These are phyloP conservation scores for Epistrophe eligans DNA, from an alignment of 2,888 invertebrate genomes.

Conservation along the genomic window DNA sequence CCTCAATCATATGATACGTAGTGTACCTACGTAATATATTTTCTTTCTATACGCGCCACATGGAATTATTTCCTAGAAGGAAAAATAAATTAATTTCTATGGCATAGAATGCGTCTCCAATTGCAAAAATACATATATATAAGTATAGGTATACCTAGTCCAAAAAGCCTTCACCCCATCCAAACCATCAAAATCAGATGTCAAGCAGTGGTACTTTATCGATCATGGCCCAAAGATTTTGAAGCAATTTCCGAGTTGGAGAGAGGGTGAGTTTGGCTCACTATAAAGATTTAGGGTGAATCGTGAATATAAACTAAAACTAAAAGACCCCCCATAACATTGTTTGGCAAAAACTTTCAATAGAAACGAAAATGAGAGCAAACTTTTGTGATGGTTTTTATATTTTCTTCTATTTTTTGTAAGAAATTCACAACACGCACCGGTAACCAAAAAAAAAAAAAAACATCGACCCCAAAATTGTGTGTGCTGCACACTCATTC, in stretches of 20 bases:
- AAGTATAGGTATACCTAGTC: neutral
- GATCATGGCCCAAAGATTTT: slow-evolving; percentile 49
- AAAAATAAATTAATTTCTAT: slow-evolving; percentile 53
- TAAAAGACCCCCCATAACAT: neutral
- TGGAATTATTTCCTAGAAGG: neutral
- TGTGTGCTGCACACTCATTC: slow-evolving; percentile 42
- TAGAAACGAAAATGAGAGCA: slow-evolving; percentile 51
- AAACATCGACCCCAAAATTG: slow-evolving; percentile 41
- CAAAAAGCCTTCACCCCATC: slow-evolving; percentile 9
- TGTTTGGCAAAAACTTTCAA: slow-evolving; percentile 4
- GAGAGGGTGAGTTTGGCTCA: neutral
- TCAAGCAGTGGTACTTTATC: slow-evolving; percentile 62
- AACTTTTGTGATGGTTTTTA: slow-evolving; percentile 33
- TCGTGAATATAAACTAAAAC: neutral
- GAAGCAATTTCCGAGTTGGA: slow-evolving; percentile 33
- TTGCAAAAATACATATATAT: neutral
- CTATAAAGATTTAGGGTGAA: slow-evolving; percentile 10
- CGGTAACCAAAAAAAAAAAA: neutral
- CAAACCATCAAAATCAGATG: slow-evolving; percentile 37
- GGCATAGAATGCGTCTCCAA: slow-evolving; percentile 9
- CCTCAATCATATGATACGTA: neutral
- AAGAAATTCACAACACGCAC: slow-evolving; percentile 59
- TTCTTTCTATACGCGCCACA: neutral
- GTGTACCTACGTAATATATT: neutral
- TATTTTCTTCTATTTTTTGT: neutral